These are phyloP conservation scores for Colaptes auratus DNA, from an alignment of 2,113 vertebrate genomes.

Conservation along the genomic window DNA sequence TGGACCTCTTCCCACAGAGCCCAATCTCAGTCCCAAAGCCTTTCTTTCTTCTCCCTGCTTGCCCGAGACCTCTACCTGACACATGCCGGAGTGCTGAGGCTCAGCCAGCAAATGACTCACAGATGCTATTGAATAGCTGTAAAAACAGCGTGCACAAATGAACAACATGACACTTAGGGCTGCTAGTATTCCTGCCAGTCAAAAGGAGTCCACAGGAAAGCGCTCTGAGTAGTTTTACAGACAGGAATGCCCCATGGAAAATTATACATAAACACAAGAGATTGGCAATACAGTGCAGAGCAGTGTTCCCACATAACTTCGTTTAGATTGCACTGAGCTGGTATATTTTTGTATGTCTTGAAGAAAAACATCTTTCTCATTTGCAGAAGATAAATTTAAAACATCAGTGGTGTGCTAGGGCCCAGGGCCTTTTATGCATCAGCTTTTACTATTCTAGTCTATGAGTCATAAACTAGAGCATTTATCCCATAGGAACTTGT, in stretches of 20 bases:
- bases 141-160: slow-evolving; percentile 68
- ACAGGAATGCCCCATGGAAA: slow-evolving; percentile 68
- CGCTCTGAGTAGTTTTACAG: slow-evolving; percentile 67
- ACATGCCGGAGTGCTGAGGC: neutral
- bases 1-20: neutral
- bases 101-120: slow-evolving; percentile 70
- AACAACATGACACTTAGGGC: slow-evolving; percentile 75
- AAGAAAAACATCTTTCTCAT: slow-evolving; percentile 75
- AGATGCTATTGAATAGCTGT: slow-evolving; percentile 75
- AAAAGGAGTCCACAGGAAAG: slow-evolving; percentile 69
- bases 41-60: neutral
- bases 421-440: slow-evolving; percentile 35
- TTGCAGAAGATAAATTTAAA: slow-evolving; percentile 77
- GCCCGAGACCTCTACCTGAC: neutral
- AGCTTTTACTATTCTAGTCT: slow-evolving; percentile 40
- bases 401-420: slow-evolving; percentile 52
- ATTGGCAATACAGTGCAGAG: slow-evolving; percentile 56
- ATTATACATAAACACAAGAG: slow-evolving; percentile 56
- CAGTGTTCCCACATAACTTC: slow-evolving; percentile 60
- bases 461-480: slow-evolving; percentile 53
- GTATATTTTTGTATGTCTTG: slow-evolving; percentile 68
- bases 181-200: slow-evolving; percentile 77
- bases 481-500: slow-evolving; percentile 43
- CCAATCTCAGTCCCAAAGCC: neutral
- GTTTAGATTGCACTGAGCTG: slow-evolving; percentile 55